Evolutionary conservation across 2,888 invertebrate species (phyloP), one percentile per base, ranked within the genome.

Genomic region (Polydrusus cervinus): DNA sequence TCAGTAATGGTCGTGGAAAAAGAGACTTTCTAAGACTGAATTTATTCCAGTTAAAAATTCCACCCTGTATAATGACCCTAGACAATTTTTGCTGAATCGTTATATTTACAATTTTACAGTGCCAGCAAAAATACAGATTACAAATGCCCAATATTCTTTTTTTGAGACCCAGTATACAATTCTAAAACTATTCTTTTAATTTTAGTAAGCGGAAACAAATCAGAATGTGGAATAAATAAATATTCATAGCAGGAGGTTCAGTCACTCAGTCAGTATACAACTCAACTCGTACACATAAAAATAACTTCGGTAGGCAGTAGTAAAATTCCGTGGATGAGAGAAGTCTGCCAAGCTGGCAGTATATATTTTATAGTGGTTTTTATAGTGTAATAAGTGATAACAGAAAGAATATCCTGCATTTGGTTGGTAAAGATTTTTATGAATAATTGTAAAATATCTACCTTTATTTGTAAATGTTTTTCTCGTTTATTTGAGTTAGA

Each of bases 191-290:
- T 30, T 13, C 13, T n/a, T 30, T 53, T 53, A 53, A 25, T 53
- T 53, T 53, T 20, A n/a, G 25, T 25, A 30, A 53, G 30, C 30
- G 53, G n/a, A 53, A 53, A 53, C 25, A 30, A 53, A 30, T 16
- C 20, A 30, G 30, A 53, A 53, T 53, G 53, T 53, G 53, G n/a
- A 53, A 30, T 51, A 51, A 51, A 51, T 53, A 53, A 60, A 60
- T 38, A 60, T 60, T 60, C 40, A 60, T 18, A 38, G 57, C 38
- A 38, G 57, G 38, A 38, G 57, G 57, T 34, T 34, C 34, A 10
- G 34, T 34, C 25, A n/a, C n/a, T n/a, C 14, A 16, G 34, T 11
- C 40, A 30, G 30, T 40, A 60, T 60, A 16, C 25, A 60, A 38
- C 55, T 8, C 6, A 53, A 30, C n/a, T 30, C 14, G 9, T 8